Percentiles rank a stretch among this genome's conserved stretches.
Conservation (phyloP, 2,797 vertebrate species). For the Enteromius mattozi region DNA sequence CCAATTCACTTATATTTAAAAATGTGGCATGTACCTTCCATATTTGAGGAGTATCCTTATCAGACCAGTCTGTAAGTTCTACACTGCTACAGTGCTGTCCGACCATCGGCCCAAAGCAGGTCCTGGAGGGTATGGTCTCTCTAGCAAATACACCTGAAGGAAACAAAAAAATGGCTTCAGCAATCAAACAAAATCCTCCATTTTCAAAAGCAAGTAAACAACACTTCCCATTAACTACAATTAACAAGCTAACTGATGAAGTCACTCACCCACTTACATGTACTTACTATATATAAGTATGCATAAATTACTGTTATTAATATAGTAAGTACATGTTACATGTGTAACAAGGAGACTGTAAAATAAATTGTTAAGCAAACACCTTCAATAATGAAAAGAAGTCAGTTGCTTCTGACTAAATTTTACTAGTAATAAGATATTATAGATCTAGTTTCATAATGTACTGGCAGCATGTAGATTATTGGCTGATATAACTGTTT, state of each 20-base stretch:
- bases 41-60: slow-evolving; percentile 90
- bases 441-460: background rate
- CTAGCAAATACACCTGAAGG: slow-evolving; percentile 89
- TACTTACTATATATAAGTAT: background rate
- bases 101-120: slow-evolving; percentile 95
- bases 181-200: background rate
- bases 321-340: too few species aligned
- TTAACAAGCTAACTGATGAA: background rate
- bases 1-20: background rate
- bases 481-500: background rate
- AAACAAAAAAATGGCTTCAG: background rate
- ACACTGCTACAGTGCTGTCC: slow-evolving; percentile 95
- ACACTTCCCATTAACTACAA: background rate
- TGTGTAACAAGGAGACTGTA: background rate
- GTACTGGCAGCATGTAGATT: background rate
- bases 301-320: background rate
- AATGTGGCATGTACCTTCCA: slow-evolving; percentile 88
- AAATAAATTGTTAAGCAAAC: background rate
- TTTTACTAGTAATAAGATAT: background rate
- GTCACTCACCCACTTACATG: background rate
- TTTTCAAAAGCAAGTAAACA: background rate
- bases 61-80: slow-evolving; percentile 93
- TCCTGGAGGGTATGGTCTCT: slow-evolving; percentile 90
- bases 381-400: background rate
- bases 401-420: background rate